Base-by-base conservation (phyloP, 2,888 invertebrate genomes). In the Dendrolimus pini region DNA sequence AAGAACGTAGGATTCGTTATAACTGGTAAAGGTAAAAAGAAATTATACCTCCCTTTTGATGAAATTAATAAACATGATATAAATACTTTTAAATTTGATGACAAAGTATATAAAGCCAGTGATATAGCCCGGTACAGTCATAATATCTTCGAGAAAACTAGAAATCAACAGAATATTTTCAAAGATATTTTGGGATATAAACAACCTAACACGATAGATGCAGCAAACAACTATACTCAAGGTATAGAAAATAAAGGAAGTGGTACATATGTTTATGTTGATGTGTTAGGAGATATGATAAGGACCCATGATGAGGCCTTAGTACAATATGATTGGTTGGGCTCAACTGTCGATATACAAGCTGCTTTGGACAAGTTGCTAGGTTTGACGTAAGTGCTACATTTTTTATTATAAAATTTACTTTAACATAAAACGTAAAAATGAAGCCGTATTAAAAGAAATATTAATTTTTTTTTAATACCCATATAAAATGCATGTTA, bases 261-360 rank as follows among this genome's bases (percentile, higher is more conserved):
- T 2, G 61, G 66, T 54, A 18, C 82, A 1, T 59, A 71, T 1
- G 59, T 67, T 0, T 74, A 75, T 59, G 41, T 75, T 7, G 62
- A 62, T 14, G 82, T 82, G 0, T 59, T 89, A 3, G 70, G 62
- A n/a, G 80, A 86, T 63, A 72, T 84, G 73, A 62, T 88, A 10
- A 52, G 65, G 0, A 60, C 61, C 14, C 65, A 82, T 10, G 74
- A 70, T 42, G 67, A 66, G 10, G 74, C 67, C 0, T 65, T 89
- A 2, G 56, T 63, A 0, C 65, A 77, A 42, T 89, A 83, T 52
- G 76, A 83, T 61, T 89, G 89, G 89, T 61, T 89, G 6, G 67
- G 70, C 1, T 78, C 82, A 0, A 72, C 86, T 0, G 82, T 89
- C 0, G 78, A 85, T 42, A 65, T 88, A 14, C 74, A 74, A 55